phyloP scores from a whole-genome alignment of 2,888 invertebrate species.

The Parnassius orleans region DNA sequence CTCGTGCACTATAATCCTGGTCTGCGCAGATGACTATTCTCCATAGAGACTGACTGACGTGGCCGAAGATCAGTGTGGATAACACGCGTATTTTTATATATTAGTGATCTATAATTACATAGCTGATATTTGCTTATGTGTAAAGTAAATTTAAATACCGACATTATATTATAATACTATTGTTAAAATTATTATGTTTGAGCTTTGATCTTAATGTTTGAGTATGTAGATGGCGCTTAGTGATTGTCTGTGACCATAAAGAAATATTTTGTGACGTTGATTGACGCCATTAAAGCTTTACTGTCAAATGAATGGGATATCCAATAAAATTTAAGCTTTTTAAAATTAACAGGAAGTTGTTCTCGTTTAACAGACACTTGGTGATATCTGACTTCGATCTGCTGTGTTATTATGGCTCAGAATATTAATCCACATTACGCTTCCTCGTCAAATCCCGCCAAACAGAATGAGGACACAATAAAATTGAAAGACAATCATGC shows the following conservation, averaged over 20 bases:
- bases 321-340: slow-evolving; percentile 78
- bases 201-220: background rate
- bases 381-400: slow-evolving; percentile 55
- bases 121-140: too few relatives aligned
- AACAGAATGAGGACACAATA: slow-evolving; percentile 90
- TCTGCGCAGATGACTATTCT: too few relatives aligned
- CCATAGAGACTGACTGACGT: too few relatives aligned
- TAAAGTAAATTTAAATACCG: too few relatives aligned
- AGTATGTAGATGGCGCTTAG: slow-evolving; percentile 10
- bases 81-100: too few relatives aligned
- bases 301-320: slow-evolving; percentile 65
- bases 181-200: too few relatives aligned
- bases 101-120: too few relatives aligned
- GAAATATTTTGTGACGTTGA: slow-evolving; percentile 18
- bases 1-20: too few relatives aligned
- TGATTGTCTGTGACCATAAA: too few relatives aligned
- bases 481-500: slow-evolving; percentile 91
- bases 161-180: too few relatives aligned
- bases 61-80: too few relatives aligned
- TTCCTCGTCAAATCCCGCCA: slow-evolving; percentile 85
- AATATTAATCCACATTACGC: slow-evolving; percentile 92
- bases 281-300: slow-evolving; percentile 64
- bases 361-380: slow-evolving; percentile 68
- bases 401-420: slow-evolving; percentile 86
- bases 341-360: slow-evolving; percentile 74